Conservation (phyloP, 2,113 vertebrate genomes). For the Chascanopsetta lugubris region DNA sequence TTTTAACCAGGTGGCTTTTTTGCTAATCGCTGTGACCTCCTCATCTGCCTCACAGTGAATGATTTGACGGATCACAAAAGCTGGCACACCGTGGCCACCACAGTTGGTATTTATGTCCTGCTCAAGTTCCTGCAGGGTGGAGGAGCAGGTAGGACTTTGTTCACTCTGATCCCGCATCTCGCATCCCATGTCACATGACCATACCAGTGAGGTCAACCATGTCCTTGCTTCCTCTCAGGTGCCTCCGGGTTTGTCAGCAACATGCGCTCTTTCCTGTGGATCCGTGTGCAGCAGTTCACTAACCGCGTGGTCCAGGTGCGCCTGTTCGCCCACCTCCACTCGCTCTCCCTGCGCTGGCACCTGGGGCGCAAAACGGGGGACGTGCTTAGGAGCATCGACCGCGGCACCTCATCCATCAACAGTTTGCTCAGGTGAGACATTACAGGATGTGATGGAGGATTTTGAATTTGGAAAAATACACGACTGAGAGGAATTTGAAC, state of each 20-base stretch:
- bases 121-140: conserved; percentile 95
- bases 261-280: conserved; percentile 93
- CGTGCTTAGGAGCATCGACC: conserved; percentile 91
- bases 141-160: conserved; percentile 85
- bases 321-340: conserved; percentile 90
- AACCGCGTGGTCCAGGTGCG: conserved; percentile 87
- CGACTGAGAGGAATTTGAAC: neutral
- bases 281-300: conserved; percentile 96
- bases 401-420: conserved; percentile 92
- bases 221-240: conserved; percentile 58
- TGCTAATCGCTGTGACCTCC: neutral
- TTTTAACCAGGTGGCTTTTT: neutral
- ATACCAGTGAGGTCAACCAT: neutral
- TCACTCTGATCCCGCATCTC: neutral
- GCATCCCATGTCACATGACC: neutral
- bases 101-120: conserved; percentile 86
- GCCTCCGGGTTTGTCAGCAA: conserved; percentile 92
- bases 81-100: conserved; percentile 85
- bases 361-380: conserved; percentile 92
- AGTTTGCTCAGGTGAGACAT: conserved; percentile 87
- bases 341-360: conserved; percentile 93
- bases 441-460: neutral
- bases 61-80: conserved; percentile 81
- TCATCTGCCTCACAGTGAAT: conserved; percentile 81
- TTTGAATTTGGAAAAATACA: neutral